Conservation (phyloP, 1,140 invertebrate species). For the Paraescarpia echinospica region DNA sequence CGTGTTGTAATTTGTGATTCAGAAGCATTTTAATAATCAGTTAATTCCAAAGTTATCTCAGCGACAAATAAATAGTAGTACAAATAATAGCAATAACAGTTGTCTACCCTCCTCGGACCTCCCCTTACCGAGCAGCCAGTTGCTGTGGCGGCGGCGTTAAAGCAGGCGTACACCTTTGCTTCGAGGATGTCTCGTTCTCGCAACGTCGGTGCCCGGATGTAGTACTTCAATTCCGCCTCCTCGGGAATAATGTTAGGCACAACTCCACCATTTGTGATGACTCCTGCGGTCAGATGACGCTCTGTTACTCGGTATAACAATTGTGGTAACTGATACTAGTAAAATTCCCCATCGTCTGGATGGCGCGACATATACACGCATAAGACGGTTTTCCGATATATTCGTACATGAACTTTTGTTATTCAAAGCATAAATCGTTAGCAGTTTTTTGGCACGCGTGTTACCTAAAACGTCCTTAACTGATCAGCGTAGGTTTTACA, state of each 20-base stretch:
- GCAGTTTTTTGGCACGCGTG: too few relatives aligned
- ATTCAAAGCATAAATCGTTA: too few relatives aligned
- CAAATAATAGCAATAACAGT: too few relatives aligned
- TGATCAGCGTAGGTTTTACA: too few relatives aligned
- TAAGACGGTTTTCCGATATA: background rate
- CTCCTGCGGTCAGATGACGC: slow-evolving; percentile 35
- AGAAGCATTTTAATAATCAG: too few relatives aligned
- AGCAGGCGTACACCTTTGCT: slow-evolving; percentile 44
- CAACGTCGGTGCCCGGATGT: slow-evolving; percentile 44
- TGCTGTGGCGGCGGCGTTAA: slow-evolving; percentile 48
- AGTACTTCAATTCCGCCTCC: slow-evolving; percentile 46
- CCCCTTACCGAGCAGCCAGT: slow-evolving; percentile 52
- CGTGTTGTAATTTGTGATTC: too few relatives aligned
- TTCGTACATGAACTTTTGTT: too few relatives aligned
- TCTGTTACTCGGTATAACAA: background rate
- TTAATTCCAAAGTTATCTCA: too few relatives aligned
- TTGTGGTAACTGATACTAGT: too few relatives aligned
- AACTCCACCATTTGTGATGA: slow-evolving; percentile 54
- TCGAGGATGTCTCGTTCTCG: slow-evolving; percentile 43
- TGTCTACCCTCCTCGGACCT: too few relatives aligned
- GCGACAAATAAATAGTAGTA: too few relatives aligned
- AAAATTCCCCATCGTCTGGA: background rate
- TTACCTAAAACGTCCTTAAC: too few relatives aligned
- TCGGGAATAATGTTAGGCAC: slow-evolving; percentile 57
- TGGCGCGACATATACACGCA: background rate